Conservation (phyloP, 2,113 vertebrate genomes). For the Caloenas nicobarica region DNA sequence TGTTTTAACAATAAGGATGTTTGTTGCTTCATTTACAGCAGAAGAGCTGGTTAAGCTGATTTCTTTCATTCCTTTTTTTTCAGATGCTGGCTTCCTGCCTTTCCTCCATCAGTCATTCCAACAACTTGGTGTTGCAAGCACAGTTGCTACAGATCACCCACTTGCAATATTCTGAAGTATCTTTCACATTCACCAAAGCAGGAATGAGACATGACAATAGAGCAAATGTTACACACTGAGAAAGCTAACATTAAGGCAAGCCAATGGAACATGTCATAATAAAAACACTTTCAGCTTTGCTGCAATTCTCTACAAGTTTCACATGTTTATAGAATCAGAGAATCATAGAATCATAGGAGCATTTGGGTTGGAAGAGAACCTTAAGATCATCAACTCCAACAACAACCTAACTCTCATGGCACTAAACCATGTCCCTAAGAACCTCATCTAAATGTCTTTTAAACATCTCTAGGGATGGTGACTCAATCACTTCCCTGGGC, state of each 20-base stretch:
- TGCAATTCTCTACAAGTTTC: neutral
- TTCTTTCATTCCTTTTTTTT: neutral
- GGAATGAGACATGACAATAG: accelerated
- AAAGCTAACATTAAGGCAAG: neutral
- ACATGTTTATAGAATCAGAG: neutral
- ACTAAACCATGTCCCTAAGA: too few species aligned
- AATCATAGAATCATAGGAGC: too few species aligned
- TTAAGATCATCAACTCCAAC: too few species aligned
- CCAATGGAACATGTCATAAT: neutral
- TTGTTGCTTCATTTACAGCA: neutral
- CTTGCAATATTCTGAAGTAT: neutral
- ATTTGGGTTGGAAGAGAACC: too few species aligned
- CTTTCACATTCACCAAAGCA: neutral
- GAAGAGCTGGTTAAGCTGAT: neutral
- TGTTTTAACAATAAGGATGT: neutral
- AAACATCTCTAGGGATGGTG: too few species aligned
- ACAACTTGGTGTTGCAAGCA: neutral
- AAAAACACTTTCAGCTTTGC: neutral
- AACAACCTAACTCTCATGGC: too few species aligned
- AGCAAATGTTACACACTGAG: neutral
- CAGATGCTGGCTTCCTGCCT: neutral
- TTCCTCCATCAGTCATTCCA: neutral
- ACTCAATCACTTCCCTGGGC: too few species aligned
- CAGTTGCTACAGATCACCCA: accelerated
- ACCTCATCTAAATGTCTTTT: too few species aligned